Evolutionary conservation across 1,140 invertebrate genomes (phyloP).

Genomic region (Phenacoccus solenopsis): DNA sequence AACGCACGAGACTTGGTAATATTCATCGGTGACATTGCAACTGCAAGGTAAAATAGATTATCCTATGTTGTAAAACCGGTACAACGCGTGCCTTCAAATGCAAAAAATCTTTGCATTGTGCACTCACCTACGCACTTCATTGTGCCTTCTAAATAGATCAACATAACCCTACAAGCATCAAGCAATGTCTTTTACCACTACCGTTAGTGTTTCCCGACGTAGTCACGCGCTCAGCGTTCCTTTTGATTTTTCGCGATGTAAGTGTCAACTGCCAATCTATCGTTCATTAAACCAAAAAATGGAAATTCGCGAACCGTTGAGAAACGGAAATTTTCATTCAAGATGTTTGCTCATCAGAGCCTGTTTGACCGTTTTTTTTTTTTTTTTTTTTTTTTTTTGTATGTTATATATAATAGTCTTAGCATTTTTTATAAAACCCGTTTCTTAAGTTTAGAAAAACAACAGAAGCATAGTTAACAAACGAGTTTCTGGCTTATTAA

Average conservation of each 20-base stretch:
- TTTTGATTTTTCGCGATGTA: too few species aligned
- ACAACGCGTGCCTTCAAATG: not conserved
- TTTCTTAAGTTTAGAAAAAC: not conserved
- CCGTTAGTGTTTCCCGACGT: too few species aligned
- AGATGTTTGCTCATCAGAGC: not conserved
- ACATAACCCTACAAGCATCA: not conserved
- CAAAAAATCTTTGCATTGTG: conserved; percentile 2
- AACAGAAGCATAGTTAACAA: not conserved
- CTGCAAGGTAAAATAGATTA: not conserved
- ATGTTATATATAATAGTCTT: not conserved
- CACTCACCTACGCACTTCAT: not conserved
- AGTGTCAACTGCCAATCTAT: too few species aligned
- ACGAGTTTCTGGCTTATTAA: not conserved
- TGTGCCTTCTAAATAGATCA: not conserved
- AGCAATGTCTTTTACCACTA: not conserved
- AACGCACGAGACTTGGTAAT: conserved; percentile 1
- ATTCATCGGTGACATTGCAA: not conserved
- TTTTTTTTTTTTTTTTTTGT: not conserved
- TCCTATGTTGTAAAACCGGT: not conserved
- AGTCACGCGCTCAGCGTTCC: not conserved
- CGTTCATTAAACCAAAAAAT: too few species aligned
- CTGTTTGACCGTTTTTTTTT: not conserved
- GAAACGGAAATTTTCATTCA: not conserved
- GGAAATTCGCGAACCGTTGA: not conserved
- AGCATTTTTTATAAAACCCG: not conserved